phyloP scores from a whole-genome alignment of 2,888 invertebrate genomes.

The Rhamnusium bicolor region DNA sequence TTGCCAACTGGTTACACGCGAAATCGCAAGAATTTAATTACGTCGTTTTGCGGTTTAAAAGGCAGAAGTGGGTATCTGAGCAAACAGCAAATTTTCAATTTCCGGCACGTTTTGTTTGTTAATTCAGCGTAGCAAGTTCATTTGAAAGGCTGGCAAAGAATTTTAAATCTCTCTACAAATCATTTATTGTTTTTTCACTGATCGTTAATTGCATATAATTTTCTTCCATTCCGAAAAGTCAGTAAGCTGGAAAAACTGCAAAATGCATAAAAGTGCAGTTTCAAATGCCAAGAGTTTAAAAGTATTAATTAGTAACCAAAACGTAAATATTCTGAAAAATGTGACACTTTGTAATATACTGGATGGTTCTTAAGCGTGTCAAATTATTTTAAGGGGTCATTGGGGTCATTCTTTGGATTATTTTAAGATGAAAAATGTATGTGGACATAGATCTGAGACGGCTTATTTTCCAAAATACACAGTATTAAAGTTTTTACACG shows the following conservation, averaged over 20 bases:
- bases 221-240: background rate
- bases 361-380: too few species aligned
- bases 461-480: too few species aligned
- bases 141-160: conserved; percentile 53
- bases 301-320: background rate
- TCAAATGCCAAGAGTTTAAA: background rate
- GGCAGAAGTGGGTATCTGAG: conserved; percentile 58
- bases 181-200: conserved; percentile 47
- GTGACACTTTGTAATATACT: too few species aligned
- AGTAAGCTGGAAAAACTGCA: background rate
- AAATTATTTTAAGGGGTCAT: too few species aligned
- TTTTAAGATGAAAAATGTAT: too few species aligned
- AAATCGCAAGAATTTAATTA: conserved; percentile 63
- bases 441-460: too few species aligned
- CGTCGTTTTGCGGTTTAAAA: conserved; percentile 60
- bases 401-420: too few species aligned
- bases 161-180: conserved; percentile 53
- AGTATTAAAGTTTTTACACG: too few species aligned
- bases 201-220: conserved; percentile 26
- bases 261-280: background rate
- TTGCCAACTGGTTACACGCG: conserved; percentile 55
- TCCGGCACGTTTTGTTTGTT: conserved; percentile 64
- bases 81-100: conserved; percentile 65
- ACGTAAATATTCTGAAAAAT: too few species aligned
- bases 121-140: conserved; percentile 61